Percentiles rank a stretch among this genome's conserved stretches.
Evolutionary conservation across 2,797 vertebrate genomes (phyloP).

Genomic region (Gephyroberyx darwinii): DNA sequence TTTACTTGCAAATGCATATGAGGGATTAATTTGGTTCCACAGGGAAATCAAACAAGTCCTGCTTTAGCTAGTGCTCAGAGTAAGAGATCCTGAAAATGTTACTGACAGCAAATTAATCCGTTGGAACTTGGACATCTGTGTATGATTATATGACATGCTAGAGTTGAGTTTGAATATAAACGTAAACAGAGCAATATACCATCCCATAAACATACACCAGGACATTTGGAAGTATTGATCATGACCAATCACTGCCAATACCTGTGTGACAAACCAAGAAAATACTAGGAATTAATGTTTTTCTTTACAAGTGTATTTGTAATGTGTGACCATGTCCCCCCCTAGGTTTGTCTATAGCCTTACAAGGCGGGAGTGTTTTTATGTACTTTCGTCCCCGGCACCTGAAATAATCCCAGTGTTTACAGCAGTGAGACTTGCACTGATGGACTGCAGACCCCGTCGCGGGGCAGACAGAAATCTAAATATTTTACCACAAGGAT

Average conservation of each 20-base stretch:
- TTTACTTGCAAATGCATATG: no score
- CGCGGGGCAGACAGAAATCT: conserved; percentile 72
- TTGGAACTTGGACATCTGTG: no score
- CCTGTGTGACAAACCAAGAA: neutral
- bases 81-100: no score
- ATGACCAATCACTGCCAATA: neutral
- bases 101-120: no score
- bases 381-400: conserved; percentile 47
- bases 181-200: neutral
- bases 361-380: conserved; percentile 72
- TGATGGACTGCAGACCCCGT: conserved; percentile 79
- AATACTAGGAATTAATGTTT: neutral
- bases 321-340: neutral
- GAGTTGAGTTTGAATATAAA: neutral
- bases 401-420: conserved; percentile 76
- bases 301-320: neutral
- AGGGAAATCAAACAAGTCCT: no score
- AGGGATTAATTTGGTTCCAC: no score
- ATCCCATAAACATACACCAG: neutral
- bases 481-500: conserved; percentile 79
- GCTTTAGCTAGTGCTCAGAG: no score
- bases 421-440: conserved; percentile 62
- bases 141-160: no score
- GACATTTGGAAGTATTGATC: neutral
- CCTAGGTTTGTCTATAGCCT: conserved; percentile 62